phyloP scores from a whole-genome alignment of 1,140 invertebrate species.

The Drosophila mauritiana region DNA sequence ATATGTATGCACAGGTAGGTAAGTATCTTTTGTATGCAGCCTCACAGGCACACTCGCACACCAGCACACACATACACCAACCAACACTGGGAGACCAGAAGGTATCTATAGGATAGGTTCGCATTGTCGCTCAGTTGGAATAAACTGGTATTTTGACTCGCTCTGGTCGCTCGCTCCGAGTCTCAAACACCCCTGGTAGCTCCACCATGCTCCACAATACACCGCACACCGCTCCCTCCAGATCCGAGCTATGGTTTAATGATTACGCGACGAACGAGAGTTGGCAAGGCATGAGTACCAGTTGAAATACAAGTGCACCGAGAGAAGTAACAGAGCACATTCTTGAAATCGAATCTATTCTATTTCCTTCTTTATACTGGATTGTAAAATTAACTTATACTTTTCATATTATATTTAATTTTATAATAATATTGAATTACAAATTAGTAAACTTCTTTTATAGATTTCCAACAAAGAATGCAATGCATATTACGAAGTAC shows the following conservation, averaged over 20 bases:
- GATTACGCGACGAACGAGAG: conserved; percentile 32
- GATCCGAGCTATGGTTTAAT: conserved; percentile 26
- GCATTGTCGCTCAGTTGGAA: conserved; percentile 19
- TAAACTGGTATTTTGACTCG: conserved; percentile 25
- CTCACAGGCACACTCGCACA: conserved; percentile 15
- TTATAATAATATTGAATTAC: too few species aligned
- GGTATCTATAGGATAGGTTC: conserved; percentile 27
- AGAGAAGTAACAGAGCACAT: not conserved
- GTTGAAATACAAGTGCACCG: conserved; percentile 6
- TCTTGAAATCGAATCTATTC: too few species aligned
- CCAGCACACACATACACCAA: not conserved
- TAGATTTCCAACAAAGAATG: too few species aligned
- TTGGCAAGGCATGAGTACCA: conserved; percentile 8
- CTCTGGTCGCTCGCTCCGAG: conserved; percentile 9
- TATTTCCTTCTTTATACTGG: too few species aligned
- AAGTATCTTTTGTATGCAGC: conserved; percentile 18
- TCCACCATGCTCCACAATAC: conserved; percentile 2
- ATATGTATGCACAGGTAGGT: not conserved
- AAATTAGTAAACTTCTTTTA: too few species aligned
- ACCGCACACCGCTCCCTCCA: not conserved
- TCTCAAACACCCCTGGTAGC: not conserved
- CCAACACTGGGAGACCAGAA: conserved; percentile 1
- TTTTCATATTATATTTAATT: too few species aligned
- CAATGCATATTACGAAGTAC: too few species aligned
- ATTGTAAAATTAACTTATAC: too few species aligned